Evolutionary conservation across 2,113 vertebrate genomes (phyloP), one percentile per base, ranked within the genome.

Genomic region (Sminthopsis crassicaudata): DNA sequence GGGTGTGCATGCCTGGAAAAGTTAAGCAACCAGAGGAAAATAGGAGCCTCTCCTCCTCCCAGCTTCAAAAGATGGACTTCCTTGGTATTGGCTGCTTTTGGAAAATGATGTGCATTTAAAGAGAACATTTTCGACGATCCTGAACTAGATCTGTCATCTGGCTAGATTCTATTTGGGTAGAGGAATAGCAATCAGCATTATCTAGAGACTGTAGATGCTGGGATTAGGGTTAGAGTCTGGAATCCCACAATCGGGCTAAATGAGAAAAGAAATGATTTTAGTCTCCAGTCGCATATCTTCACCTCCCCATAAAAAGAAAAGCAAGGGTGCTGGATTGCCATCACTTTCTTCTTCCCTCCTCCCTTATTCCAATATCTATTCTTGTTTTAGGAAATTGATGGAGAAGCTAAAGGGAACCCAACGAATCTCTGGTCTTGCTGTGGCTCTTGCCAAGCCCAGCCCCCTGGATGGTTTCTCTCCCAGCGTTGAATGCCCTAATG

Each of bases 401-500:
- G 98, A 99, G 98, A 99, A 98, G 96, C 97, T 99, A 97, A 99
- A 99, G 97, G 97, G 96, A 27, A 98, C 97, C 46, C 97, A 95
- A 0, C 97, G 99, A 25, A 98, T 99, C 57, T 99, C 99, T 0
- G 99, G 99, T 12, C 99, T 99, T 2, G 99, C 99, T 0, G 99
- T 99, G 90, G 97, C 99, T 24, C 9, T 98, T 11, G 97, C 99
- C 46, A 99, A 98, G 57, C 96, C 98, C 0, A 98, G 94, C 42
- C 99, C 99, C 0, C 0, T 92, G 0, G 30, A 94, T 0, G 98
- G 98, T 0, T 99, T 99, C 97, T 99, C 99, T 23, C 99, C 99
- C 0, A 99, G 99, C 55, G 97, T 98, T 46, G 96, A 98, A 6
- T 99, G 99, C 92, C 99, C 99, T 97, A 99, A 99, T 0, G 99